Evolutionary conservation across 2,113 vertebrate species (phyloP), one percentile per base, ranked within the genome.

Genomic region (Gymnobelideus leadbeateri): DNA sequence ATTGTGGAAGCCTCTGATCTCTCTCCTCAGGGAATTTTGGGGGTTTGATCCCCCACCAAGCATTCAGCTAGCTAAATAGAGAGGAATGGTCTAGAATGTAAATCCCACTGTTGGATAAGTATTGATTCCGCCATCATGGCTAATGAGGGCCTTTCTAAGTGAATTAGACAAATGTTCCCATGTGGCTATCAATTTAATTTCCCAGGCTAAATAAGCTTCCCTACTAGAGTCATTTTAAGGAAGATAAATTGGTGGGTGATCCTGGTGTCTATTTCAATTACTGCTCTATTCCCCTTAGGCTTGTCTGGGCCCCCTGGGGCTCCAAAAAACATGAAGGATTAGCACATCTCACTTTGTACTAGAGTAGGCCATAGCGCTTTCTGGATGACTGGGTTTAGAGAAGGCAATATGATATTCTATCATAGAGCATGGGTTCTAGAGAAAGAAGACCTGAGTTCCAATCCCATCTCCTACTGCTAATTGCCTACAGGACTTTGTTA

Each of bases 61-160:
- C 94, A 95, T 95, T 91, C 90, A 47, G 94, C 96, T 94, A 84
- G 89, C 93, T 96, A 97, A 97, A 94, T 96, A 96, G 92, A 61
- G 97, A 95, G 31, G 0, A 91, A 96, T 96, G 96, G 4, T 92
- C 94, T 96, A 94, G 96, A 95, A 97, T 96, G 97, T 92, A 98
- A 97, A 96, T 97, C 95, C 53, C 93, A 96, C 93, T 95, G 92
- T 97, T 98, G 97, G 96, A 97, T 97, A 98, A 98, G 97, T 98
- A 98, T 98, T 97, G 98, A 98, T 98, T 97, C 97, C 94, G 95
- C 96, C 96, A 98, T 98, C 98, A 97, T 94, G 95, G 95, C 95
- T 98, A 98, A 98, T 97, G 98, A 98, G 97, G 93, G 96, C 95
- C 90, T 94, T 97, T 93, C 91, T 97, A 98, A 98, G 95, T 98